phyloP scores from a whole-genome alignment of 2,797 vertebrate genomes.

The Phaenicophaeus curvirostris region DNA sequence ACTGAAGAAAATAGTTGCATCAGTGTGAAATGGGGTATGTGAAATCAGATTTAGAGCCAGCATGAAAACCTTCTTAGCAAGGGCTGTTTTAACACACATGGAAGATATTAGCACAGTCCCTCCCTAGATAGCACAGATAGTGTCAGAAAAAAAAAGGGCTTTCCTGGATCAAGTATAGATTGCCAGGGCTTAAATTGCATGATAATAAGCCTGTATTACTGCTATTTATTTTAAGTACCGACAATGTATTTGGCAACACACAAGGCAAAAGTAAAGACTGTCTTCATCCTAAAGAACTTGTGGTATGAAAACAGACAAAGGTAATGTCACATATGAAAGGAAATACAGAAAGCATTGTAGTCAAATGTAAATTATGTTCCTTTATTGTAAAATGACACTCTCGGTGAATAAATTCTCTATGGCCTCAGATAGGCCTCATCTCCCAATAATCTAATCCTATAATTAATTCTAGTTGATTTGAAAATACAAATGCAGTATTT shows the following conservation, averaged over 20 bases:
- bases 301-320: not conserved
- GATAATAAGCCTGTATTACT: slow-evolving; percentile 49
- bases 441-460: not conserved
- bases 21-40: not conserved
- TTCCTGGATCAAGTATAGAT: slow-evolving; percentile 19
- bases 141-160: slow-evolving; percentile 49
- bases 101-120: slow-evolving; percentile 56
- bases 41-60: slow-evolving; percentile 29
- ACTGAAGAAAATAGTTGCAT: slow-evolving; percentile 17
- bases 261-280: slow-evolving; percentile 18
- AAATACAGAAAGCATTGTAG: not conserved
- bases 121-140: slow-evolving; percentile 57
- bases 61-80: slow-evolving; percentile 22
- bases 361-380: slow-evolving; percentile 2
- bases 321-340: not conserved
- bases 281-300: not conserved
- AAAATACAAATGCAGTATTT: not conserved
- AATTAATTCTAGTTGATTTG: not conserved
- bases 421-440: not conserved
- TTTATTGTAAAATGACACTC: not conserved
- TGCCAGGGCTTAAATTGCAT: slow-evolving; percentile 47
- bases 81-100: slow-evolving; percentile 53
- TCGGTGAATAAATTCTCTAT: not conserved
- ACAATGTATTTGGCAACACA: slow-evolving; percentile 6
- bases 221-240: slow-evolving; percentile 56